Evolutionary conservation across 2,888 invertebrate species (phyloP), one percentile per base, ranked within the genome.

Genomic region (Alcis repandata): DNA sequence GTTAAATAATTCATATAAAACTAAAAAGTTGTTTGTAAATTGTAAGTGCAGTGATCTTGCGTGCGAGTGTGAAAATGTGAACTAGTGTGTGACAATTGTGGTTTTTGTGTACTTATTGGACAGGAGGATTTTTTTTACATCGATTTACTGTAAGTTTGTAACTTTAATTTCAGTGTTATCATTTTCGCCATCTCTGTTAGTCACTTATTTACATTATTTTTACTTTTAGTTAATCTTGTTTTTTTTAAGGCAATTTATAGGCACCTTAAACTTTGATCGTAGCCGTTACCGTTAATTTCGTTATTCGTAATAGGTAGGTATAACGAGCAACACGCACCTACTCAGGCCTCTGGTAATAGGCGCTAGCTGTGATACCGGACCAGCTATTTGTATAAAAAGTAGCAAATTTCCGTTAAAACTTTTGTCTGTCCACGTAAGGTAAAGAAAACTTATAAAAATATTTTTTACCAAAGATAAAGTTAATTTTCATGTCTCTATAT

Each of bases 31-130:
- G 13, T 46, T 46, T 41, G 17, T n/a, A 41, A 15, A 15, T 46
- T 41, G 17, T 8, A 41, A 17, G 11, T n/a, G 46, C 19, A 43
- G 48, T 61, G 67, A 60, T 51, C 67, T 71, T 70, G 72, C 74
- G 75, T 74, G 69, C 57, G 69, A 71, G 74, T 73, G 79, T 78
- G 74, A 73, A 70, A 71, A 72, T 79, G 75, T 72, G 73, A 67
- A 63, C 67, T 74, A 62, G 20, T 52, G 60, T 52, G 65, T 57
- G 57, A 54, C 36, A 9, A 43, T 53, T 51, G 54, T 56, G 48
- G n/a, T 20, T 56, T 27, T 32, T 58, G 17, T 52, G 17, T 43
- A n/a, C n/a, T n/a, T 7, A 15, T 67, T 73, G 67, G 67, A 72
- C 67, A 68, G 72, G 70, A 75, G 73, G 70, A 69, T 79, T 67